Percentiles rank a stretch among this genome's conserved stretches.
Conservation (phyloP, 2,797 vertebrate species). For the Spinus pinus region DNA sequence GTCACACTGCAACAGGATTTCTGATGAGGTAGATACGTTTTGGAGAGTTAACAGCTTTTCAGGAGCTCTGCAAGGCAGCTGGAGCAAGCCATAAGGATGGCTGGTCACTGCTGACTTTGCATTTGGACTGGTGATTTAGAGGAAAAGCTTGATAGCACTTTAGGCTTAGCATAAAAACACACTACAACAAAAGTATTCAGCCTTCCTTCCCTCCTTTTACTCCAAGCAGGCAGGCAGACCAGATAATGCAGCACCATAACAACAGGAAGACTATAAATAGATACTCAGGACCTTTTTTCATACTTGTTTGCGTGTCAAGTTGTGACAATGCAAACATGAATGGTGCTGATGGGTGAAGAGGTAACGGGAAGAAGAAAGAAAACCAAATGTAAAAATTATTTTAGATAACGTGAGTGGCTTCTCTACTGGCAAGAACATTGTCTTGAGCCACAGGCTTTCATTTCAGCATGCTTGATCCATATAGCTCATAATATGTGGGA, state of each 20-base stretch:
- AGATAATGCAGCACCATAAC: background rate
- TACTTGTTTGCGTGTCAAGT: constrained; percentile 3
- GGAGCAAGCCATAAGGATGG: background rate
- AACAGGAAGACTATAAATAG: constrained; percentile 19
- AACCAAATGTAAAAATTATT: constrained; percentile 4
- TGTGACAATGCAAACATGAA: background rate
- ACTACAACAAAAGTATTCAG: background rate
- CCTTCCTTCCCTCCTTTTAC: background rate
- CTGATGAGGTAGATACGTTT: background rate
- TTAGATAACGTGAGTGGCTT: background rate
- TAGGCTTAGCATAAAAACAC: background rate
- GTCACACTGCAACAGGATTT: background rate
- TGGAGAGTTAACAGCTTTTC: background rate
- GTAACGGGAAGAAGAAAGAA: background rate
- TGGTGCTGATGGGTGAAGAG: background rate
- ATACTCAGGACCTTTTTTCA: background rate
- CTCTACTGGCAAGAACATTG: background rate
- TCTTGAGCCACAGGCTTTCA: constrained; percentile 14
- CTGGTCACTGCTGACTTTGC: background rate
- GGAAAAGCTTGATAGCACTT: background rate
- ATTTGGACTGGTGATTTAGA: background rate
- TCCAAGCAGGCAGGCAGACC: background rate
- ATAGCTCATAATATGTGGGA: background rate
- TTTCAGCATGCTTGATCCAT: background rate
- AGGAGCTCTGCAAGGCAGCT: background rate